Evolutionary conservation across 2,797 vertebrate genomes (phyloP).

Genomic region (Myripristis jacobus): DNA sequence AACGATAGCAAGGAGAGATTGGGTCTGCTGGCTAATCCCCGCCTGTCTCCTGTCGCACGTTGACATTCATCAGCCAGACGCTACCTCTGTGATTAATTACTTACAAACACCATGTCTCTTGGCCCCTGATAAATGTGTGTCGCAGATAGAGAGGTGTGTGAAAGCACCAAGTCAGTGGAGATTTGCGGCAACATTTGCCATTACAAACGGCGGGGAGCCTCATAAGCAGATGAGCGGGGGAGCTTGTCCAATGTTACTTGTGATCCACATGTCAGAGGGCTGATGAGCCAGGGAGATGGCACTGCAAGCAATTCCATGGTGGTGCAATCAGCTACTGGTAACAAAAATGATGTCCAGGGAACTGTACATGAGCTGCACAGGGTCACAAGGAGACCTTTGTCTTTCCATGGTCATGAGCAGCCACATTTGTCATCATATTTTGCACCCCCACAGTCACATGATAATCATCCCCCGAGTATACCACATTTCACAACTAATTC

Average conservation of each 20-base stretch:
- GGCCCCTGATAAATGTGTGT: constrained; percentile 70
- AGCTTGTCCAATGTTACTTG: constrained; percentile 58
- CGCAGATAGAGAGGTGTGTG: constrained; percentile 53
- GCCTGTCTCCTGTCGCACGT: constrained; percentile 63
- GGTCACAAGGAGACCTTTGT: constrained; percentile 60
- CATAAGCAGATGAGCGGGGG: constrained; percentile 65
- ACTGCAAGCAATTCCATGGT: constrained; percentile 67
- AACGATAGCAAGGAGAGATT: constrained; percentile 61
- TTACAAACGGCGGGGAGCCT: constrained; percentile 59
- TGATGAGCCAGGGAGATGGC: constrained; percentile 67
- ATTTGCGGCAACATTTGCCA: constrained; percentile 65
- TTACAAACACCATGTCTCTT: constrained; percentile 69
- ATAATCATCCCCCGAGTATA: constrained; percentile 1
- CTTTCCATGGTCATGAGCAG: no score
- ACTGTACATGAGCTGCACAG: constrained; percentile 41
- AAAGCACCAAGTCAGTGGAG: constrained; percentile 53
- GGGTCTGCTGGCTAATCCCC: constrained; percentile 66
- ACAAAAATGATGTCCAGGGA: constrained; percentile 68
- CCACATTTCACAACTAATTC: not conserved
- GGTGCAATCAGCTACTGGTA: constrained; percentile 43
- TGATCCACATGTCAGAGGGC: constrained; percentile 61
- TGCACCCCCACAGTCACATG: not conserved
- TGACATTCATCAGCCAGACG: constrained; percentile 76
- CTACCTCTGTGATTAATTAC: constrained; percentile 78
- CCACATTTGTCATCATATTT: not conserved